phyloP scores from a whole-genome alignment of 1,140 invertebrate genomes.

The Ceratitis capitata region DNA sequence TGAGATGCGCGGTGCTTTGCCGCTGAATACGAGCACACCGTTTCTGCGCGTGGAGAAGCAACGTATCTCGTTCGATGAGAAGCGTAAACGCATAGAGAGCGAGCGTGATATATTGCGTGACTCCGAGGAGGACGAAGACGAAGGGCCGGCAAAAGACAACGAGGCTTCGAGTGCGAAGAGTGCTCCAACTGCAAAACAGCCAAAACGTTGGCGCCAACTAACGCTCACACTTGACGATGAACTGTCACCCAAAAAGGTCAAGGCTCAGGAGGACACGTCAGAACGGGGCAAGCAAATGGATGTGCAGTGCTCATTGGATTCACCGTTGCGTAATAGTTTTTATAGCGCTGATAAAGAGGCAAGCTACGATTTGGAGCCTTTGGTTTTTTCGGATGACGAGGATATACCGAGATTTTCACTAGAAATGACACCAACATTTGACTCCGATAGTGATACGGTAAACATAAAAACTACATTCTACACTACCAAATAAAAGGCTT shows the following conservation, averaged over 20 bases:
- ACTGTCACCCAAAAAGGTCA: conserved; percentile 13
- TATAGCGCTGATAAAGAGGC: conserved; percentile 73
- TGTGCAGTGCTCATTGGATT: not conserved
- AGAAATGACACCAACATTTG: conserved; percentile 63
- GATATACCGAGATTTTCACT: conserved; percentile 67
- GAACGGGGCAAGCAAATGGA: conserved; percentile 41
- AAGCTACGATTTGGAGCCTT: conserved; percentile 69
- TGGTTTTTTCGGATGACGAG: conserved; percentile 77
- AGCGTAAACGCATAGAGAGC: conserved; percentile 58
- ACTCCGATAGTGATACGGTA: conserved; percentile 66
- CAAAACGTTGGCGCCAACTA: conserved; percentile 54
- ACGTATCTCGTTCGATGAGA: conserved; percentile 63
- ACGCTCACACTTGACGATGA: conserved; percentile 47
- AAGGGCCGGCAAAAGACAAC: not conserved
- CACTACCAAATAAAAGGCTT: conserved; percentile 22
- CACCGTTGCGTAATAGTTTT: conserved; percentile 68
- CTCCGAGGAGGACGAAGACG: conserved; percentile 58
- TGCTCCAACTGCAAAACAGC: not conserved
- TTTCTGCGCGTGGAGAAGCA: conserved; percentile 60
- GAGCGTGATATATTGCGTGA: conserved; percentile 61
- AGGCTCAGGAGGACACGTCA: not conserved
- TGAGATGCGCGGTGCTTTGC: conserved; percentile 49
- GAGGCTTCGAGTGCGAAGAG: not conserved
- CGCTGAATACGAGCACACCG: conserved; percentile 55
- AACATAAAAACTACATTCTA: conserved; percentile 26